Base-by-base conservation (phyloP, 2,888 invertebrate genomes). In the Tipula vernalis region DNA sequence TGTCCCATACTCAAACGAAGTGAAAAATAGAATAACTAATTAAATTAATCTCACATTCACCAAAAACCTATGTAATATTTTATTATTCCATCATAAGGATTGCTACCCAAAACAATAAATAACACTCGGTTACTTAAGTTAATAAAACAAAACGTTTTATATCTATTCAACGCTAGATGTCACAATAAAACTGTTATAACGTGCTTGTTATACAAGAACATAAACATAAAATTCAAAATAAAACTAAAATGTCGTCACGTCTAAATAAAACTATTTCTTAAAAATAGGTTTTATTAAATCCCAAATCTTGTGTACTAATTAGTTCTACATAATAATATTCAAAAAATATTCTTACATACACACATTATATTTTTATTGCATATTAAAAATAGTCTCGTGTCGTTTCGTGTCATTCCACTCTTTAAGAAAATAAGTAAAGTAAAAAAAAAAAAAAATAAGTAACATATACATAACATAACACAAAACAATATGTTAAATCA, bases 361-460 rank as follows among this genome's bases (percentile, higher is more conserved):
- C 28, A 28, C 28, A 28, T 28, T 28, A 28, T 71, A 28, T 71
- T 71, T 71, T 71, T 10, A 71, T 71, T 71, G 28, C 28, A 71
- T 13, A 71, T 71, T 71, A 71, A 71, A 39, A 84, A 84, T 41
- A 84, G 84, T 84, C 84, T 84, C 84, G 84, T 84, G 84, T 84
- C 84, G 84, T 84, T 84, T 84, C 84, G 84, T 84, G 84, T 84
- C 84, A 84, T 84, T 84, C 36, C 84, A 39, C 84, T 84, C 84
- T 84, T 13, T 4, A 51, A 8, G 51, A 51, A 71, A 57, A 57
- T 57, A 57, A 15, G 57, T 57, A 57, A 57, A 57, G 6, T 18
- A 41, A 41, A 41, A 41, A 41, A 41, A 28, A 44, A 44, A 57
- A 15, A 15, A 15, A 12, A 57, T 15, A 57, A 57, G 51, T 57